Percentiles rank a stretch among this genome's conserved stretches.
phyloP scores from a whole-genome alignment of 2,797 vertebrate genomes.

The Gastrophryne carolinensis region DNA sequence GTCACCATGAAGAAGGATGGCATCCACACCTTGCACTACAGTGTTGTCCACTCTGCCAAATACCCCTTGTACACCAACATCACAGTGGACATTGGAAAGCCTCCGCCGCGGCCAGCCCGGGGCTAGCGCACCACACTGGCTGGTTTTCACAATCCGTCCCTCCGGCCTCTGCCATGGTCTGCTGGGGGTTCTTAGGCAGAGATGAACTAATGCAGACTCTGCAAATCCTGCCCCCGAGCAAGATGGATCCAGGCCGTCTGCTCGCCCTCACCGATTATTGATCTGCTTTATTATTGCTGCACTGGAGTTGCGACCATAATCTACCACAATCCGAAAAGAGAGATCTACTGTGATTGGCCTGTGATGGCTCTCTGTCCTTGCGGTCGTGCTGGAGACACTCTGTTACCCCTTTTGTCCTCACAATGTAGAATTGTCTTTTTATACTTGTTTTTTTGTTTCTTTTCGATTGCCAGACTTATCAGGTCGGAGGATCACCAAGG shows the following conservation, averaged over 20 bases:
- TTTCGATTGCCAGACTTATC: not conserved
- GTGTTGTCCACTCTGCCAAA: conserved; percentile 81
- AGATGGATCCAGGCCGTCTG: not conserved
- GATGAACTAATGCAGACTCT: too few species aligned
- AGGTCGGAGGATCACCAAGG: not conserved
- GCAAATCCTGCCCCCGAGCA: too few species aligned
- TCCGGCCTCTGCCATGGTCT: not conserved
- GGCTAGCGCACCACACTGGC: conserved; percentile 69
- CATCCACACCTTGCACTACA: conserved; percentile 91
- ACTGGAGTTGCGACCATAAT: not conserved
- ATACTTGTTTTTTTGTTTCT: not conserved
- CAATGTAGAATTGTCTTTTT: not conserved
- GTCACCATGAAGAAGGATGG: conserved; percentile 96
- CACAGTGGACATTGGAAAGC: conserved; percentile 94
- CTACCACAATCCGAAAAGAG: too few species aligned
- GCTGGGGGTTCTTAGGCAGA: not conserved
- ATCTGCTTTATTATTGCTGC: not conserved
- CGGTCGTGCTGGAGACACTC: not conserved
- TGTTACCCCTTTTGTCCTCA: not conserved
- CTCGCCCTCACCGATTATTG: not conserved
- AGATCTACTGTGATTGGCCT: conserved; percentile 1
- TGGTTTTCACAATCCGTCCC: not conserved
- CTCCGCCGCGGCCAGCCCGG: conserved; percentile 82
- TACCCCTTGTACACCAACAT: conserved; percentile 94
- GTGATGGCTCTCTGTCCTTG: not conserved